phyloP scores from a whole-genome alignment of 2,113 vertebrate genomes.

The Apistogramma diplotaenia region DNA sequence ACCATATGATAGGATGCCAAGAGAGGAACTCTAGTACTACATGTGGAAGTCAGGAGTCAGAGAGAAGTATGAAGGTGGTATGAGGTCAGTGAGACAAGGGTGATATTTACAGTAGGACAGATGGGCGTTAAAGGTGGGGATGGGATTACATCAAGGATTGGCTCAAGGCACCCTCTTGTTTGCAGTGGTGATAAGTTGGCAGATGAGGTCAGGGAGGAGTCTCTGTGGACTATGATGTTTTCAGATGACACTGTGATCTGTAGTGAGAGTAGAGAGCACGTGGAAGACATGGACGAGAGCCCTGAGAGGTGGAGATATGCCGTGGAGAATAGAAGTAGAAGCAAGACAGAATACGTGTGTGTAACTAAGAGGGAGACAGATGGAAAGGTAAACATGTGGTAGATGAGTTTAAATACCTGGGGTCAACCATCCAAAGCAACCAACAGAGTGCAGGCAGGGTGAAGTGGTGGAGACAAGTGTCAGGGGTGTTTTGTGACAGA shows the following conservation, averaged over 20 bases:
- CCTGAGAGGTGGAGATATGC: neutral
- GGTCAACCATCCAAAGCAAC: neutral
- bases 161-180: neutral
- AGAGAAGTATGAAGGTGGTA: neutral
- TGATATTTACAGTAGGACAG: neutral
- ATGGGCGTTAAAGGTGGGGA: neutral
- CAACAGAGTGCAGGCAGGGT: neutral
- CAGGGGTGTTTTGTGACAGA: neutral
- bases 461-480: no score
- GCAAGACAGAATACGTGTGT: neutral
- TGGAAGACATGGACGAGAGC: neutral
- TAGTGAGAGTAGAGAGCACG: neutral
- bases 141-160: neutral
- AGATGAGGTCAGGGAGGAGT: neutral
- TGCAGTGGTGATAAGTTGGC: neutral
- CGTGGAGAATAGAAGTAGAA: neutral
- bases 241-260: neutral
- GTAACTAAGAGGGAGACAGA: no score
- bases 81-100: neutral
- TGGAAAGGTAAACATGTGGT: neutral
- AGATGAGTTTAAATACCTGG: neutral
- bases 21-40: neutral
- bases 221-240: neutral
- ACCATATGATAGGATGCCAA: neutral
- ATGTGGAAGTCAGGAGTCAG: neutral